These are phyloP conservation scores for Petrocephalus schoutedeni DNA, from an alignment of 2,797 vertebrate species.

Conservation along the genomic window DNA sequence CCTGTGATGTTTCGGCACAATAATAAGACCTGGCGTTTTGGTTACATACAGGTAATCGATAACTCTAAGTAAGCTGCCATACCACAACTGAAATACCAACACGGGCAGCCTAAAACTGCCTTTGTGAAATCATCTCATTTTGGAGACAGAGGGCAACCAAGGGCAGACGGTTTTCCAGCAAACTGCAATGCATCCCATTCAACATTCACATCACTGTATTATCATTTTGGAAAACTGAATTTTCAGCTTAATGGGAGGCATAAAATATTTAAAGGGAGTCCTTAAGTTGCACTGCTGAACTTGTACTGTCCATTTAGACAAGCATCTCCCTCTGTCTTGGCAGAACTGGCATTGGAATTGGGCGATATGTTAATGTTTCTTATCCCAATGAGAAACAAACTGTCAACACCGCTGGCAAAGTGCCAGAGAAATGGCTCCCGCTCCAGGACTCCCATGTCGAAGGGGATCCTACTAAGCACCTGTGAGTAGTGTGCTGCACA, in stretches of 20 bases:
- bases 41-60: background rate
- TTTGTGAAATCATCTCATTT: background rate
- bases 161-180: background rate
- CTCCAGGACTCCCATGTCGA: background rate
- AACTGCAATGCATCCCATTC: background rate
- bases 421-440: background rate
- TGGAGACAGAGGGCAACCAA: background rate
- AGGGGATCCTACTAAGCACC: background rate
- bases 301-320: background rate
- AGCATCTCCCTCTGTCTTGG: background rate
- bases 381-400: background rate
- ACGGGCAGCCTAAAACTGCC: background rate
- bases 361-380: background rate
- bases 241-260: background rate
- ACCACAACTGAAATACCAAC: background rate
- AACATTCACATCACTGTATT: background rate
- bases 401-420: conserved; percentile 8
- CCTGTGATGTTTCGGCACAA: background rate
- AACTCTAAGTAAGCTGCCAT: background rate
- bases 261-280: background rate
- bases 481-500: background rate
- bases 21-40: background rate
- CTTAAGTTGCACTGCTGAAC: conserved; percentile 6
- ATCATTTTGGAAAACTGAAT: background rate
- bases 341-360: background rate